phyloP scores from a whole-genome alignment of 2,888 invertebrate species.

The Colletes collaris region DNA sequence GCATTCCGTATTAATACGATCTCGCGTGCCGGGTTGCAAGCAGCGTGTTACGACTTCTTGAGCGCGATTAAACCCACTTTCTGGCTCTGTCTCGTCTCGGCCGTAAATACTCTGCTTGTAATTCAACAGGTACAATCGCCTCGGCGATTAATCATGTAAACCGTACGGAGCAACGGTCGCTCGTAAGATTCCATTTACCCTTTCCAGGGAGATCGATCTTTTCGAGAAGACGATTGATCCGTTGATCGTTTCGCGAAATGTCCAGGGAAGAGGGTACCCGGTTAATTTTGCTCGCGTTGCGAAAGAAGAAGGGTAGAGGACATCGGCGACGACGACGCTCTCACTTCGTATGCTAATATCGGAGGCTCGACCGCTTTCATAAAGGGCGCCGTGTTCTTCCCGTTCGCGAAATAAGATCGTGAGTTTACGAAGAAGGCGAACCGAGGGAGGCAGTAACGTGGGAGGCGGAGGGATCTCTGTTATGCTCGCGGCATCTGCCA shows the following conservation, averaged over 20 bases:
- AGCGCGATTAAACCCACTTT: constrained; percentile 57
- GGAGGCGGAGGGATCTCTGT: constrained; percentile 54
- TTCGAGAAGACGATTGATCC: neutral
- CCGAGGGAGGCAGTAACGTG: constrained; percentile 17
- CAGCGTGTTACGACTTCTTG: constrained; percentile 58
- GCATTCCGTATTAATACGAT: constrained; percentile 64
- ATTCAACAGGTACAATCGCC: constrained; percentile 57
- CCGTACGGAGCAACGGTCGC: constrained; percentile 19
- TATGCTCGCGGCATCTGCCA: constrained; percentile 76
- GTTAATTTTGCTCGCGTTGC: constrained; percentile 33
- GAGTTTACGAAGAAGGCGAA: constrained; percentile 54
- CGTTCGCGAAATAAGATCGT: constrained; percentile 70
- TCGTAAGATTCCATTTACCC: constrained; percentile 21
- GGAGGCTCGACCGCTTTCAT: constrained; percentile 66
- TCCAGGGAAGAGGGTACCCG: neutral
- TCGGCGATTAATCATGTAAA: constrained; percentile 53
- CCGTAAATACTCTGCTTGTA: constrained; percentile 53
- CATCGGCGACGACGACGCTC: constrained; percentile 20
- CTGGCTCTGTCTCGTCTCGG: constrained; percentile 45
- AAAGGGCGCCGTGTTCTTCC: constrained; percentile 64
- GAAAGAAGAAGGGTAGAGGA: neutral
- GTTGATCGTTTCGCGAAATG: neutral
- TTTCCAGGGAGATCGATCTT: neutral
- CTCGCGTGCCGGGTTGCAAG: constrained; percentile 38
- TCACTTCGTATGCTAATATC: constrained; percentile 70